Conservation (phyloP, 2,113 vertebrate genomes). For the Variabilichromis moorii region DNA sequence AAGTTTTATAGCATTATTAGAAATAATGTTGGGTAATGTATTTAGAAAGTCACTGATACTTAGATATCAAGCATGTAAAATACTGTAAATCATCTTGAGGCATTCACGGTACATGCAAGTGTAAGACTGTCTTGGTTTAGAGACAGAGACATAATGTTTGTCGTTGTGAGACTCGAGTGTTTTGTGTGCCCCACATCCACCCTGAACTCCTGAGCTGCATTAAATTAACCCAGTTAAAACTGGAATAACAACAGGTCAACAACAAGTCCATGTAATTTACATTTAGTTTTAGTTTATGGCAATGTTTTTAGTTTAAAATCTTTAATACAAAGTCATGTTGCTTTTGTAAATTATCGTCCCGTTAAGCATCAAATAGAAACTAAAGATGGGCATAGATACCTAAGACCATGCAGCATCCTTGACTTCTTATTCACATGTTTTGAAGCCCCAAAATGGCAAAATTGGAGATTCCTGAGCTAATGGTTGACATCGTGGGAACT, state of each 20-base stretch:
- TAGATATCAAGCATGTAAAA: neutral
- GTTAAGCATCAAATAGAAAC: neutral
- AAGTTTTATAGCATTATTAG: fast-evolving
- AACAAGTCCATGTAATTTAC: neutral
- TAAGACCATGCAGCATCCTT: neutral
- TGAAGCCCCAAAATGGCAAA: neutral
- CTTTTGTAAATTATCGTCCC: neutral
- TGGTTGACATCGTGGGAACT: fast-evolving
- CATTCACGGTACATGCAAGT: fast-evolving
- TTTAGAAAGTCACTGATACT: neutral
- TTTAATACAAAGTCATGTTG: fast-evolving
- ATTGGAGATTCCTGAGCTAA: fast-evolving
- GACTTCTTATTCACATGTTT: neutral
- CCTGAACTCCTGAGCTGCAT: neutral
- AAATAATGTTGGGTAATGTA: fast-evolving
- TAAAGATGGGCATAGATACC: neutral
- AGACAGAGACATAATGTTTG: neutral
- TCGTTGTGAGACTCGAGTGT: neutral
- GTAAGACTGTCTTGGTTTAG: neutral
- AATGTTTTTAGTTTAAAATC: neutral
- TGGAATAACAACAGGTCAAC: neutral
- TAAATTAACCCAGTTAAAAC: neutral
- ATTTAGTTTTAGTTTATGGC: neutral
- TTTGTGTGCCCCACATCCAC: neutral
- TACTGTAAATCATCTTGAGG: neutral